Conservation (phyloP, 1,140 invertebrate species). For the Zaprionus ghesquierei region DNA sequence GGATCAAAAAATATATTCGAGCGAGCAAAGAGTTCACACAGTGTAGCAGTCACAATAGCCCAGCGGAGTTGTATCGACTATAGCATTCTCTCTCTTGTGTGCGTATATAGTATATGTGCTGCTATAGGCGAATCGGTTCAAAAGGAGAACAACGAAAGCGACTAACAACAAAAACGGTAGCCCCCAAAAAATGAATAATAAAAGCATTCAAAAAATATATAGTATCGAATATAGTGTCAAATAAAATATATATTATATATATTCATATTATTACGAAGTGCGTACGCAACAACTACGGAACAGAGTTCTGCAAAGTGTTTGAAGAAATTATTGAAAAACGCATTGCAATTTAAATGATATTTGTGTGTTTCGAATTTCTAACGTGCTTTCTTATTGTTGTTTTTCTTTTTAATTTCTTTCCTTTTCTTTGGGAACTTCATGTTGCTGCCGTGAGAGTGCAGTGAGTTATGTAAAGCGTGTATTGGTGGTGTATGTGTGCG, state of each 20-base stretch:
- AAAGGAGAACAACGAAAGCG: constrained; percentile 4
- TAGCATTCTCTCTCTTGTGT: constrained; percentile 22
- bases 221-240: background rate
- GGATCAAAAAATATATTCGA: constrained; percentile 51
- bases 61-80: constrained; percentile 56
- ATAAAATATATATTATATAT: constrained; percentile 25
- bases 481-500: constrained; percentile 16
- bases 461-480: constrained; percentile 72
- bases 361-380: constrained; percentile 62
- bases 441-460: constrained; percentile 37
- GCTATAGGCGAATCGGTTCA: constrained; percentile 1
- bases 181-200: constrained; percentile 1
- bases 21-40: constrained; percentile 30
- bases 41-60: constrained; percentile 27
- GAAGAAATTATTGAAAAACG: constrained; percentile 50
- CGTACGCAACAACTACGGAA: background rate
- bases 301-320: constrained; percentile 21
- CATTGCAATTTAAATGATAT: constrained; percentile 32
- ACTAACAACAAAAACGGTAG: constrained; percentile 26
- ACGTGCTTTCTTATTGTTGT: constrained; percentile 14
- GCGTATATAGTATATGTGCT: background rate
- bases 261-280: constrained; percentile 11
- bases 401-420: background rate
- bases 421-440: constrained; percentile 33
- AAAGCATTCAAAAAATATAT: constrained; percentile 1